phyloP scores from a whole-genome alignment of 1,140 invertebrate species.

The Subanguina moxae region DNA sequence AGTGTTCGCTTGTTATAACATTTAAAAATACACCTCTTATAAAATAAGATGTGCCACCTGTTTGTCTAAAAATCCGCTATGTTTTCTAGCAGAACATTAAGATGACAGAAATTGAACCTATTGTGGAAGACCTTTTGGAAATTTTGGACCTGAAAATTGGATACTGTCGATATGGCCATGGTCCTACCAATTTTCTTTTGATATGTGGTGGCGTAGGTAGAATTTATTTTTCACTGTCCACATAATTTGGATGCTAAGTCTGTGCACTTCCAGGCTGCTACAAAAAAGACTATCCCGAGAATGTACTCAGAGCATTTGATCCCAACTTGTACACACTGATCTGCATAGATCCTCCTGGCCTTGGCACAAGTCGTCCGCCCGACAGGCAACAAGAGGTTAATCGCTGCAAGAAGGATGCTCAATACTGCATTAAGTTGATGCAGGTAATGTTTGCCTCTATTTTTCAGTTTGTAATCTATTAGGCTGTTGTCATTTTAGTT shows the following conservation, averaged over 20 bases:
- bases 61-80: no score
- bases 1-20: no score
- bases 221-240: no score
- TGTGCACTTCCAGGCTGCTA: conserved; percentile 49
- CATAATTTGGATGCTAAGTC: background rate
- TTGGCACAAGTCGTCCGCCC: conserved; percentile 55
- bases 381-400: conserved; percentile 54
- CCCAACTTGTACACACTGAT: conserved; percentile 48
- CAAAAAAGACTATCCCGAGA: conserved; percentile 55
- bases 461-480: no score
- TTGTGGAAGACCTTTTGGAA: conserved; percentile 15
- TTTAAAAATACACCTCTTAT: no score
- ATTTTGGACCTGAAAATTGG: conserved; percentile 41
- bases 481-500: no score
- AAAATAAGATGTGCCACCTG: no score
- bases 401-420: conserved; percentile 52
- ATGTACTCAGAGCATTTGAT: conserved; percentile 50
- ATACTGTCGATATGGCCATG: conserved; percentile 51
- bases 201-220: conserved; percentile 56
- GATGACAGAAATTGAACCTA: conserved; percentile 27
- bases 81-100: no score
- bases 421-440: conserved; percentile 49
- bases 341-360: conserved; percentile 56
- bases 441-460: no score
- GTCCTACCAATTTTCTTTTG: conserved; percentile 52